These are phyloP conservation scores for Lysiphlebus fabarum DNA, from an alignment of 1,140 invertebrate genomes.

Conservation along the genomic window DNA sequence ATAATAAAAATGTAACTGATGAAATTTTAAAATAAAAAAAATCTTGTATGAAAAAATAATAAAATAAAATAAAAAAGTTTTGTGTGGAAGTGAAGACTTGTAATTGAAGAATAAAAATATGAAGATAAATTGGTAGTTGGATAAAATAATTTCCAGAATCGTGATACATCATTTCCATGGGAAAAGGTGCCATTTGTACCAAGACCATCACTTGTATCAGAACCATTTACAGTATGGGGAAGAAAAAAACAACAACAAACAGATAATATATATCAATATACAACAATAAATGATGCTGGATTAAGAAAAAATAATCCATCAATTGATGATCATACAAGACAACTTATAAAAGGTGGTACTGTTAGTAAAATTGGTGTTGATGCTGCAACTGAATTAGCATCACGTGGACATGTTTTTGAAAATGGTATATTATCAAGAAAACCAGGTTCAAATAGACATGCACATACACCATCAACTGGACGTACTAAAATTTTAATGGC, in stretches of 20 bases:
- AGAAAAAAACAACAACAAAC: constrained; percentile 53
- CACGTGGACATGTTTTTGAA: constrained; percentile 48
- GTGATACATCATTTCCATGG: constrained; percentile 67
- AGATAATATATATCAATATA: constrained; percentile 51
- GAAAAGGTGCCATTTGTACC: constrained; percentile 80
- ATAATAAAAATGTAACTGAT: too few relatives aligned
- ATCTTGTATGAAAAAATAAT: too few relatives aligned
- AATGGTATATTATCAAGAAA: constrained; percentile 46
- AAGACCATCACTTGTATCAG: constrained; percentile 74
- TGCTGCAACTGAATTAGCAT: constrained; percentile 46
- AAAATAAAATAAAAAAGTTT: too few relatives aligned
- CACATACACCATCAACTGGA: constrained; percentile 39
- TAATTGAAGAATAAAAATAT: constrained; percentile 3
- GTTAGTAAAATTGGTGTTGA: constrained; percentile 47
- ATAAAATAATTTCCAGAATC: constrained; percentile 63
- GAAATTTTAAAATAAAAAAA: too few relatives aligned
- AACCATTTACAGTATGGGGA: constrained; percentile 78
- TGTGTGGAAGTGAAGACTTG: too few relatives aligned
- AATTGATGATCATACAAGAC: constrained; percentile 46
- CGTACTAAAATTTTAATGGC: constrained; percentile 50
- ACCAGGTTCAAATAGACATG: constrained; percentile 39
- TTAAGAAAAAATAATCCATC: constrained; percentile 45
- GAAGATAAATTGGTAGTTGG: constrained; percentile 1
- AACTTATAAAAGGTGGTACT: constrained; percentile 47
- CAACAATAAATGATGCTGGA: constrained; percentile 46